A percentile compares a stretch with the other conserved stretches of the same genome.
Conservation (phyloP, 2,888 invertebrate genomes). For the Lasioglossum leucozonium region DNA sequence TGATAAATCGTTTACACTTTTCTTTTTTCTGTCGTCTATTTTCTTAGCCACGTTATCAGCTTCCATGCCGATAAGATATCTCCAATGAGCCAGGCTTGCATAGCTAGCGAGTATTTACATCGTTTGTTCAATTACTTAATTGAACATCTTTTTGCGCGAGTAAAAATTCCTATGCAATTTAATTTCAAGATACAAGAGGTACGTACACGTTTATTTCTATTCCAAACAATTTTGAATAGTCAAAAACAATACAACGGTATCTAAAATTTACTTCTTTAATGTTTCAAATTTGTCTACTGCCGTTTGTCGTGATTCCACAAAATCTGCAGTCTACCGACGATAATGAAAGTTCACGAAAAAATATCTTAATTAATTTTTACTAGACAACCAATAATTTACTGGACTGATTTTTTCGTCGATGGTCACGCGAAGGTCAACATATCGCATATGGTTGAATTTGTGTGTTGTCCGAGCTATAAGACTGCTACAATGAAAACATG, state of each 20-base stretch:
- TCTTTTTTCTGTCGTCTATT: not conserved
- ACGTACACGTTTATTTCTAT: not conserved
- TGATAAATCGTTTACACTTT: not conserved
- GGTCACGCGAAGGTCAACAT: too few relatives aligned
- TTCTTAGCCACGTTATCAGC: conserved; percentile 6
- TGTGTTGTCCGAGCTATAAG: too few relatives aligned
- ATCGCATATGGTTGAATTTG: too few relatives aligned
- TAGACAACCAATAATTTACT: too few relatives aligned
- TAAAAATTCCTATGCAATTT: not conserved
- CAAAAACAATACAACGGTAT: not conserved
- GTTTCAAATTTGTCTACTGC: not conserved
- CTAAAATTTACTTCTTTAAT: not conserved
- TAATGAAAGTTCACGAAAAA: too few relatives aligned
- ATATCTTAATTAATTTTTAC: too few relatives aligned
- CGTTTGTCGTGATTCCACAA: not conserved
- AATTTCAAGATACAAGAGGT: not conserved
- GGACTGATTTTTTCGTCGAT: too few relatives aligned
- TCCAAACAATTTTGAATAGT: not conserved
- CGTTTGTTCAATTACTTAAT: not conserved
- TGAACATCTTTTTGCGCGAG: not conserved
- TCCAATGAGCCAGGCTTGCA: not conserved
- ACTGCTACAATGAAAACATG: too few relatives aligned
- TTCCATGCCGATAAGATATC: conserved; percentile 17
- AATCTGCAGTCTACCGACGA: not conserved
- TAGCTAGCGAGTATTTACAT: not conserved